These are phyloP conservation scores for Stomorhina lunata DNA, from an alignment of 2,888 invertebrate species.

Conservation along the genomic window DNA sequence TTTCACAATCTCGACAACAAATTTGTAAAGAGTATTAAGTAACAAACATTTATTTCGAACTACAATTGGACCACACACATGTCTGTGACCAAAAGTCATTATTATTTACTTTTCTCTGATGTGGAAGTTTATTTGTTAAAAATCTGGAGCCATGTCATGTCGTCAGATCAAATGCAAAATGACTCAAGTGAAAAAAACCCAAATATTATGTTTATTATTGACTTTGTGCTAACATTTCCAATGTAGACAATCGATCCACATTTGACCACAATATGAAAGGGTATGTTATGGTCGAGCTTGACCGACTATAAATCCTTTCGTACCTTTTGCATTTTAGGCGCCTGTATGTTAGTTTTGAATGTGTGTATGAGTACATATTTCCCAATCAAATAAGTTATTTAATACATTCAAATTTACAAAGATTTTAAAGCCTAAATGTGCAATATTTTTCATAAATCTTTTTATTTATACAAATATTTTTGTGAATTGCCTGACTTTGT, in stretches of 20 bases:
- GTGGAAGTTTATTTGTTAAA: background rate
- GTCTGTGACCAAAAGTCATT: background rate
- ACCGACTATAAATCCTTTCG: too few relatives aligned
- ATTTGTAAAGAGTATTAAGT: background rate
- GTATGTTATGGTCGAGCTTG: too few relatives aligned
- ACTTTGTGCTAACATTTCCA: too few relatives aligned
- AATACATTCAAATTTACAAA: conserved; percentile 11
- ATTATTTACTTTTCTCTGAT: conserved; percentile 18
- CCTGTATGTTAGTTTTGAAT: background rate
- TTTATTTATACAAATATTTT: background rate
- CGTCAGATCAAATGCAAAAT: too few relatives aligned
- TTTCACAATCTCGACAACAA: background rate
- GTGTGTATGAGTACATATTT: conserved; percentile 5
- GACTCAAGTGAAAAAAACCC: too few relatives aligned
- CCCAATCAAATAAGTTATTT: conserved; percentile 51
- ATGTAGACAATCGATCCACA: too few relatives aligned
- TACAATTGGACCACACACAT: conserved; percentile 33
- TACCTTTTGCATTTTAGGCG: too few relatives aligned
- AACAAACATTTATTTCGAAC: background rate
- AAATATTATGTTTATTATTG: too few relatives aligned
- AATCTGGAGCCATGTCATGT: too few relatives aligned
- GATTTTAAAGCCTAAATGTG: conserved; percentile 53
- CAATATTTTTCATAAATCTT: conserved; percentile 44
- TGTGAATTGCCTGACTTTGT: conserved; percentile 51
- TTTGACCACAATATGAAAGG: too few relatives aligned